These are phyloP conservation scores for Nematopogon swammerdamellus DNA, from an alignment of 2,888 invertebrate genomes.

Conservation along the genomic window DNA sequence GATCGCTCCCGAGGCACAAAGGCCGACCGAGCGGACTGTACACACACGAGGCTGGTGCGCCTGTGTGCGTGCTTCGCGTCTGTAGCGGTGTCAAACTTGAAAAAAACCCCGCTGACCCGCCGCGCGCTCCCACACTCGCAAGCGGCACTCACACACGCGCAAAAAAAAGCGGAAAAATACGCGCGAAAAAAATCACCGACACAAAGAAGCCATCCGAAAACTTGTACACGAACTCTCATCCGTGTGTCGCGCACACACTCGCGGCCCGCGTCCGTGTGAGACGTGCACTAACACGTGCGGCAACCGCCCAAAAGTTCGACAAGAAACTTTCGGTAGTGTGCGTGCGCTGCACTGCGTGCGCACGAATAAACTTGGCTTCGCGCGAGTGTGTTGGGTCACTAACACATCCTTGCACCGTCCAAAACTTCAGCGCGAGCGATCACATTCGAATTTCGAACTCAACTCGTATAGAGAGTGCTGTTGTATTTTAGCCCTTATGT, in stretches of 20 bases:
- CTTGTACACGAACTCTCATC: slow-evolving; percentile 45
- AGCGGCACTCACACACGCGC: slow-evolving; percentile 8
- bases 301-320: neutral
- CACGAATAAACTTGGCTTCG: neutral
- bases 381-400: no score
- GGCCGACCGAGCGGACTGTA: slow-evolving; percentile 36
- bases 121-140: slow-evolving; percentile 31
- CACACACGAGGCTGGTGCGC: slow-evolving; percentile 26
- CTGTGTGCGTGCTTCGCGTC: slow-evolving; percentile 20
- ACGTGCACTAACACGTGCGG: no score
- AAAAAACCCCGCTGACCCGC: slow-evolving; percentile 50
- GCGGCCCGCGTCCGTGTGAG: no score
- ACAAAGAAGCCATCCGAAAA: slow-evolving; percentile 53
- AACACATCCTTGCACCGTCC: no score
- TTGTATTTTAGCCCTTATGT: no score
- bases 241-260: no score
- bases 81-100: slow-evolving; percentile 41
- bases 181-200: slow-evolving; percentile 55
- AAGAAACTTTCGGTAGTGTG: neutral
- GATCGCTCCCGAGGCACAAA: slow-evolving; percentile 48
- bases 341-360: neutral
- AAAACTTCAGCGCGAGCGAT: no score
- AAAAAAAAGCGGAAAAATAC: slow-evolving; percentile 6
- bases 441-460: no score
- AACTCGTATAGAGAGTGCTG: no score